phyloP scores from a whole-genome alignment of 2,888 invertebrate species.

The Sarcophaga rosellei region DNA sequence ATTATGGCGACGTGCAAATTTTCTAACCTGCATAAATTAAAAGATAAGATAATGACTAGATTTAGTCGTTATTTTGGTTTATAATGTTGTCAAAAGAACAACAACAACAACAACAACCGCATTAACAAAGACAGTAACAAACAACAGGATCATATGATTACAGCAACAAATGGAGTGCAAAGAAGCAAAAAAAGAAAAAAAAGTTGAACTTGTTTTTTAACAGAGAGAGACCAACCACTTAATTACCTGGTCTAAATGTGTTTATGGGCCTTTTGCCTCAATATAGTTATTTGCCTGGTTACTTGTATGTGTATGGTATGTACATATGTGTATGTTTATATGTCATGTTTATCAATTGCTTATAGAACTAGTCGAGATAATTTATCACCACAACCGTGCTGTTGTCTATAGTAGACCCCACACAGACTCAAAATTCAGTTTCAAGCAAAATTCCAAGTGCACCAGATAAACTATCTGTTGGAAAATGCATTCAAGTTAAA shows the following conservation, averaged over 20 bases:
- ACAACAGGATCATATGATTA: constrained; percentile 42
- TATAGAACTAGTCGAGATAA: constrained; percentile 62
- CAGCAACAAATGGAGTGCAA: not conserved
- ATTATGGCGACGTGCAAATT: constrained; percentile 66
- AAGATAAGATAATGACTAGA: constrained; percentile 73
- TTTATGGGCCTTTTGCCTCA: not conserved
- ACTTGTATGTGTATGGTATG: not conserved
- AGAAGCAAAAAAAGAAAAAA: not conserved
- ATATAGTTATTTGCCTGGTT: not conserved
- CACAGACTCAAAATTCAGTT: constrained; percentile 26
- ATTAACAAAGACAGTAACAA: constrained; percentile 7
- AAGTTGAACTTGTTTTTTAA: constrained; percentile 32
- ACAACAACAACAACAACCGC: constrained; percentile 1
- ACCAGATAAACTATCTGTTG: constrained; percentile 1
- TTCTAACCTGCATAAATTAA: constrained; percentile 77
- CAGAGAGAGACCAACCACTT: constrained; percentile 36
- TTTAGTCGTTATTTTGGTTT: constrained; percentile 61
- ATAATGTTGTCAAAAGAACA: constrained; percentile 64
- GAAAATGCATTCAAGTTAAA: not conserved
- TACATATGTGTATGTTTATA: constrained; percentile 14
- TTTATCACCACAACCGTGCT: constrained; percentile 60
- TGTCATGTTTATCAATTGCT: constrained; percentile 58
- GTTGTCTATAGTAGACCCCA: constrained; percentile 62
- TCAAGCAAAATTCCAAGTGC: not conserved
- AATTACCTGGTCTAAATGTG: constrained; percentile 52